Percentiles rank a stretch among this genome's conserved stretches.
phyloP scores from a whole-genome alignment of 2,797 vertebrate genomes.

The Lithobates pipiens region DNA sequence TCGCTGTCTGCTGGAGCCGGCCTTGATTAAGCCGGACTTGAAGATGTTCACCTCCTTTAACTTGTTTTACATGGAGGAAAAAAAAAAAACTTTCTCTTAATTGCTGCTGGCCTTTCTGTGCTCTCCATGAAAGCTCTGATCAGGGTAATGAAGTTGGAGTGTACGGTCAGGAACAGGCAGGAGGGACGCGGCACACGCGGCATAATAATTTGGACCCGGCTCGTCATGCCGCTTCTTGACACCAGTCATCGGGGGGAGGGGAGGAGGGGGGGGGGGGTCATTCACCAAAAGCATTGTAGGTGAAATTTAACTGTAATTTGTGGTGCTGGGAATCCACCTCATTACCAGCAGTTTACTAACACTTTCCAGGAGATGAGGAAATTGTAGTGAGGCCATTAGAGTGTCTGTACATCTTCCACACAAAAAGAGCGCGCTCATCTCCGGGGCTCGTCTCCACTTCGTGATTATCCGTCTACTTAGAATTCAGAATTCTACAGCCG shows the following conservation, averaged over 20 bases:
- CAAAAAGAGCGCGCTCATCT: too few species aligned
- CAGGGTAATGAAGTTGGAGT: constrained; percentile 68
- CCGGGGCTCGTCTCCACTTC: too few species aligned
- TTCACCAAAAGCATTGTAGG: too few species aligned
- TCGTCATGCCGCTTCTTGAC: too few species aligned
- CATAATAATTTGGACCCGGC: background rate
- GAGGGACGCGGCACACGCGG: background rate
- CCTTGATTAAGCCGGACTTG: constrained; percentile 58
- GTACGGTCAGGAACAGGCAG: constrained; percentile 64
- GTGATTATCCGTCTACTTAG: too few species aligned
- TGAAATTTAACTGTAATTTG: too few species aligned
- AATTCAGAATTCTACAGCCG: too few species aligned
- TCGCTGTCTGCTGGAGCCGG: constrained; percentile 53
- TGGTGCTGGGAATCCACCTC: background rate
- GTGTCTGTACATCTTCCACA: too few species aligned
- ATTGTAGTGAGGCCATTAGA: too few species aligned
- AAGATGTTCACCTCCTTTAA: constrained; percentile 55
- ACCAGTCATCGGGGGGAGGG: too few species aligned
- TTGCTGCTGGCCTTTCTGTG: constrained; percentile 70
- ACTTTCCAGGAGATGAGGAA: background rate
- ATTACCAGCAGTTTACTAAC: background rate
- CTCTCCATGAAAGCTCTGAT: constrained; percentile 65
- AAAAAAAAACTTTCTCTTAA: constrained; percentile 67
- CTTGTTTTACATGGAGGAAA: constrained; percentile 60
- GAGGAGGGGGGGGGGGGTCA: too few species aligned